phyloP scores from a whole-genome alignment of 2,113 vertebrate species.

The Cercopithecus mona region DNA sequence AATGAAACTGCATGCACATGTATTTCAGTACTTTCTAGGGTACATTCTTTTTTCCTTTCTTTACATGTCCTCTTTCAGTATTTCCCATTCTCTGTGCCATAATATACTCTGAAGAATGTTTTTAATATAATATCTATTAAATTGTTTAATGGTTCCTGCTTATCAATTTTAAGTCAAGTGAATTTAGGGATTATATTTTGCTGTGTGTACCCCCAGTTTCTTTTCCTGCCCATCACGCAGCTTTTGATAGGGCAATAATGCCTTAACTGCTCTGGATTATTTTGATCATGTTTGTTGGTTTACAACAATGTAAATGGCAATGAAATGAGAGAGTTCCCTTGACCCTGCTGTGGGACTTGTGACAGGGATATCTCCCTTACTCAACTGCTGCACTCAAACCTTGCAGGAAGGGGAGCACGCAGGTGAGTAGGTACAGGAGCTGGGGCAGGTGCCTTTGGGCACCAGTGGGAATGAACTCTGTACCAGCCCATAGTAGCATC shows the following conservation, averaged over 20 bases:
- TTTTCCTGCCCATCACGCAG: background rate
- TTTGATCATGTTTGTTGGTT: background rate
- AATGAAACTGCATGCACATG: fast-evolving
- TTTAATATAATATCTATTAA: background rate
- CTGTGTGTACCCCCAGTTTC: background rate
- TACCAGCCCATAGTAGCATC: too few species aligned
- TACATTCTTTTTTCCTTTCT: background rate
- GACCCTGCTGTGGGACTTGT: too few species aligned
- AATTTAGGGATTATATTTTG: background rate
- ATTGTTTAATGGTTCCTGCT: background rate
- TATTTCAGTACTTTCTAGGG: background rate
- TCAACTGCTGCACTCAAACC: too few species aligned
- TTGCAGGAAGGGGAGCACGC: too few species aligned
- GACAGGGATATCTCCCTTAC: too few species aligned
- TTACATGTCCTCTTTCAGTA: background rate
- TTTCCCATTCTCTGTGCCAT: background rate
- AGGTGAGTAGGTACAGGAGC: too few species aligned
- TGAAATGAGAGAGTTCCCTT: too few species aligned
- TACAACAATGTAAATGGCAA: background rate
- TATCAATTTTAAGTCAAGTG: background rate
- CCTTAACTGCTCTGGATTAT: background rate
- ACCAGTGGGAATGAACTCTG: too few species aligned
- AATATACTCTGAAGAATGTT: background rate
- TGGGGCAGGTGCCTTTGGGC: too few species aligned
- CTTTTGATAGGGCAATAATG: background rate